Percentiles rank a stretch among this genome's conserved stretches.
Conservation (phyloP, 2,113 vertebrate genomes). For the Arothron firmamentum region DNA sequence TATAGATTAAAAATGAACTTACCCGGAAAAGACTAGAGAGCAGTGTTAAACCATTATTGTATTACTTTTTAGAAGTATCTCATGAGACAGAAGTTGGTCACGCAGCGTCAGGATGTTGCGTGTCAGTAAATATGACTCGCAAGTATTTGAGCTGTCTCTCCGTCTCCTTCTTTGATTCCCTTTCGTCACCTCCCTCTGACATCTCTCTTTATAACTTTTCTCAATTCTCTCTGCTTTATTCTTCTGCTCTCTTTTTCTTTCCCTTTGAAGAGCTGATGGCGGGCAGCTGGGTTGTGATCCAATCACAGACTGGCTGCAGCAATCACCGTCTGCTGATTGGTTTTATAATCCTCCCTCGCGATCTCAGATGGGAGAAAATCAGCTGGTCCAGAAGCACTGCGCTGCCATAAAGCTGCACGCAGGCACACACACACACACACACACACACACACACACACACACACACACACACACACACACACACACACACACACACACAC, state of each 20-base stretch:
- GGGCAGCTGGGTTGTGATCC: slow-evolving; percentile 56
- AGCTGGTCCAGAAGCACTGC: slow-evolving; percentile 43
- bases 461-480: background rate
- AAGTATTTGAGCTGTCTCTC: slow-evolving; percentile 29
- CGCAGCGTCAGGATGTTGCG: slow-evolving; percentile 6
- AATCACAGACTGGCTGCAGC: slow-evolving; percentile 66
- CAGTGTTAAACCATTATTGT: too few relatives aligned
- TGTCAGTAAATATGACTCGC: slow-evolving; percentile 18
- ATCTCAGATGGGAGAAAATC: slow-evolving; percentile 69
- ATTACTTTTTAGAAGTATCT: too few relatives aligned
- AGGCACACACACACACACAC: too few relatives aligned
- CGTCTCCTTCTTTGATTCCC: slow-evolving; percentile 21
- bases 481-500: too few relatives aligned
- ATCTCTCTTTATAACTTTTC: slow-evolving; percentile 51
- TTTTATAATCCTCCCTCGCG: slow-evolving; percentile 74
- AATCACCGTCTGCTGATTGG: slow-evolving; percentile 73
- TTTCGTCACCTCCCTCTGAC: slow-evolving; percentile 11
- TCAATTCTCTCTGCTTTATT: slow-evolving; percentile 42
- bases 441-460: background rate
- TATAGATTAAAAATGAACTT: too few relatives aligned
- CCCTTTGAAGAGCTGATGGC: slow-evolving; percentile 48
- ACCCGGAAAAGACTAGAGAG: too few relatives aligned
- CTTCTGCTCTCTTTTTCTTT: slow-evolving; percentile 37
- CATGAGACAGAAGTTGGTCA: background rate
- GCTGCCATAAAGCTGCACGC: too few relatives aligned